These are phyloP conservation scores for Drosophila sordidula DNA, from an alignment of 2,888 invertebrate genomes.

Conservation along the genomic window DNA sequence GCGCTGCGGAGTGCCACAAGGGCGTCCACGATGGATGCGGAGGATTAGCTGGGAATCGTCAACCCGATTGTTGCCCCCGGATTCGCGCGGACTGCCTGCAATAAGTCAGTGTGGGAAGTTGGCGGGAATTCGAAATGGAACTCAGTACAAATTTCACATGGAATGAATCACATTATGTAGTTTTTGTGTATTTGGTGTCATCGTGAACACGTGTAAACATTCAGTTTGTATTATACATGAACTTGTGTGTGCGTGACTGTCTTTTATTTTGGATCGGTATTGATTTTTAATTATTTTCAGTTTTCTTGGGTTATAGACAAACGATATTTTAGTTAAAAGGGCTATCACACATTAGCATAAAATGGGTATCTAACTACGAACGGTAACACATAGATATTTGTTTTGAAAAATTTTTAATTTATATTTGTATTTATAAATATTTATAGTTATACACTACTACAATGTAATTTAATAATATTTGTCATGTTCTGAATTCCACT, in stretches of 20 bases:
- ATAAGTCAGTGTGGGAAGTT: constrained; percentile 67
- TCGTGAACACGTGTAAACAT: constrained; percentile 47
- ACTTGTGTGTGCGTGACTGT: constrained; percentile 40
- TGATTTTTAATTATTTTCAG: constrained; percentile 15
- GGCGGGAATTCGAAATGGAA: constrained; percentile 54
- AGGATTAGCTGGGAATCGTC: constrained; percentile 95
- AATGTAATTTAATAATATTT: constrained; percentile 1
- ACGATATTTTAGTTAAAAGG: constrained; percentile 19
- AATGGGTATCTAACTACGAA: constrained; percentile 65
- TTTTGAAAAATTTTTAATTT: constrained; percentile 9
- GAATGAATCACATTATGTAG: constrained; percentile 24
- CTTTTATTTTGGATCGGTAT: constrained; percentile 14
- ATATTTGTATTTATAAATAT: constrained; percentile 15
- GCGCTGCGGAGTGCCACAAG: constrained; percentile 86
- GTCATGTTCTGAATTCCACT: constrained; percentile 1
- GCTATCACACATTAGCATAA: constrained; percentile 39
- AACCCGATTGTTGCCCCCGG: constrained; percentile 89
- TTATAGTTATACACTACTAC: constrained; percentile 21
- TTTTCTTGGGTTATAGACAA: constrained; percentile 37
- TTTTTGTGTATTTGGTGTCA: constrained; percentile 33
- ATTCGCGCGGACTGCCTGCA: constrained; percentile 88
- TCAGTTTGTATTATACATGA: constrained; percentile 63
- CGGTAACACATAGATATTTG: constrained; percentile 57
- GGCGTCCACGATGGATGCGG: constrained; percentile 93
- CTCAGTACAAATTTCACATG: constrained; percentile 40